These are phyloP conservation scores for Neoitamus cyanurus DNA, from an alignment of 2,888 invertebrate species.

Conservation along the genomic window DNA sequence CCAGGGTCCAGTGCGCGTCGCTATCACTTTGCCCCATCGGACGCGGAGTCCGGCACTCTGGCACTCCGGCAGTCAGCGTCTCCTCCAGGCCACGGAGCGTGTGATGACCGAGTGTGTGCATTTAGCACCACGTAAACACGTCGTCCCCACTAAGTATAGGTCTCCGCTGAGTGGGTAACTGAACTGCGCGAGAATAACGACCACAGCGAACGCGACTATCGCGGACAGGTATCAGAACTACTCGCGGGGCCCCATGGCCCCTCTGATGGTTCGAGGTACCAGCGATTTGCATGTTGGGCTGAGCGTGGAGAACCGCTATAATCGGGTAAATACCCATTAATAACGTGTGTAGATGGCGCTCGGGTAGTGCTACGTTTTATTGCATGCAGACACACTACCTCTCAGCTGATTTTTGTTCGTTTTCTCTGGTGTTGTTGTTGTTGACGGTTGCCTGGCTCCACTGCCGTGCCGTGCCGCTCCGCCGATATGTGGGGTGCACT, in stretches of 20 bases:
- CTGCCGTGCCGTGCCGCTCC: background rate
- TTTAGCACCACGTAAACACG: background rate
- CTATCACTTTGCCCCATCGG: background rate
- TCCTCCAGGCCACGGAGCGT: background rate
- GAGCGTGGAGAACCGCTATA: constrained; percentile 31
- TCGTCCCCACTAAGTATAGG: background rate
- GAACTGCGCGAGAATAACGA: background rate
- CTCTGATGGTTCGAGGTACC: background rate
- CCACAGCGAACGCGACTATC: background rate
- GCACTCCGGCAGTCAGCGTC: background rate
- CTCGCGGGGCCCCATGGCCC: background rate
- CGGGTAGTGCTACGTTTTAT: constrained; percentile 16
- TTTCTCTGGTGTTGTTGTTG: background rate
- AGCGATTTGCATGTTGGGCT: constrained; percentile 19
- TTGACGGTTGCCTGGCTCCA: no score
- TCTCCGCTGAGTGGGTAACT: background rate
- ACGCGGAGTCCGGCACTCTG: background rate
- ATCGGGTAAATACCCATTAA: constrained; percentile 24
- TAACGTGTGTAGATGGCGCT: constrained; percentile 37
- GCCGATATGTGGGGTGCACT: background rate
- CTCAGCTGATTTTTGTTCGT: constrained; percentile 34
- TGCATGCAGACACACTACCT: constrained; percentile 1
- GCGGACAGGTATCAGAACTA: background rate
- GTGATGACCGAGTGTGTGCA: background rate
- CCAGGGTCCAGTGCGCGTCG: background rate